Base-by-base conservation (phyloP, 2,113 vertebrate species). In the Amphiprion percula region DNA sequence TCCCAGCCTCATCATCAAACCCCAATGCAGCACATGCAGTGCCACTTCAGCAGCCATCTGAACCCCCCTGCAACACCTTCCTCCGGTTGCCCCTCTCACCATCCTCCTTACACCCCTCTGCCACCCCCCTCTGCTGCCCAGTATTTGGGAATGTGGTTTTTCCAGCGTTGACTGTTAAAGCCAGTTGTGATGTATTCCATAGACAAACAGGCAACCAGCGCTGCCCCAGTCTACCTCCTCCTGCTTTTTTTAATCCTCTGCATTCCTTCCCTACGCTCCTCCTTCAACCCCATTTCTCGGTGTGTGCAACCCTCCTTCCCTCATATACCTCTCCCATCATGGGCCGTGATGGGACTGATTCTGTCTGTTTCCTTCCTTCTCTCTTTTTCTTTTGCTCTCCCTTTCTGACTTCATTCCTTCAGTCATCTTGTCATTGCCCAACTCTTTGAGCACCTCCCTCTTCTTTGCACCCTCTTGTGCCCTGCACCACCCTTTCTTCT, bases 201-300 rank as follows among this genome's bases (percentile, higher is more conserved):
- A 97, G 97, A 98, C 97, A 99, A 99, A 97, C 98, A 99, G 97
- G 97, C 98, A 99, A 99, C 97, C 97, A 98, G 98, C 94, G 90
- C 97, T 97, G 96, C 96, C 95, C 96, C 93, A 95, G 94, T 89
- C 87, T 86, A 86, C 87, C 58, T 84, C 85, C 94, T 94, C 61
- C 72, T 75, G 39, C 69, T 65, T 86, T 90, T 92, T 75, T 77
- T 77, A 30, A 4, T 91, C 69, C 72, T 88, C 79, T 88, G 90
- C 91, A 93, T 89, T 83, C 79, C 73, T 73, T 23, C 73, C 84
- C 39, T 59, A 47, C 60, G 46, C 53, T 59, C 39, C 54, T 50
- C 59, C 58, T 61, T 66, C 55, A 65, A 72, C 39, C 82, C 41
- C 79, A 68, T 87, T 69, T 66, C 80, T 87, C 60, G 64, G 14